Conservation (phyloP, 1,140 invertebrate genomes). For the Calliopsis andreniformis region DNA sequence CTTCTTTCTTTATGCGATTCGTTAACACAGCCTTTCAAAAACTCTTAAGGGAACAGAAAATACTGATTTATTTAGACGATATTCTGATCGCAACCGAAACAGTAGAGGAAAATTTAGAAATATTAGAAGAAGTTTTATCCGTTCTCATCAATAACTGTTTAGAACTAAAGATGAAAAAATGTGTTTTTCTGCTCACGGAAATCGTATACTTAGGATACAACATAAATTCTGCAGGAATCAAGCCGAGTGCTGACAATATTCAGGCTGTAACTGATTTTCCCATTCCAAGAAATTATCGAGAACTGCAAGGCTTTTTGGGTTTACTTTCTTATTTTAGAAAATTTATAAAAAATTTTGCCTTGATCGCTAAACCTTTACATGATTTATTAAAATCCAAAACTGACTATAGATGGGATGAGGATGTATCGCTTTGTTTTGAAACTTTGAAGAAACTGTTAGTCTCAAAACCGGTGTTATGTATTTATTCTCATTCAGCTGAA, state of each 20-base stretch:
- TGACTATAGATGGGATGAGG: slow-evolving; percentile 52
- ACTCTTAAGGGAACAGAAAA: background rate
- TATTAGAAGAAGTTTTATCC: slow-evolving; percentile 8
- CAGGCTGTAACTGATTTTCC: slow-evolving; percentile 69
- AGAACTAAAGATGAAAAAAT: slow-evolving; percentile 74
- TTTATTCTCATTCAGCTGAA: background rate
- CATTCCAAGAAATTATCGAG: slow-evolving; percentile 49
- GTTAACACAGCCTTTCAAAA: background rate
- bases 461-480: background rate
- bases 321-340: slow-evolving; percentile 71
- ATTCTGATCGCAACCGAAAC: slow-evolving; percentile 2
- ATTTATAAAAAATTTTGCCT: slow-evolving; percentile 68
- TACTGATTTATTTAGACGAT: slow-evolving; percentile 27
- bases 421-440: slow-evolving; percentile 13
- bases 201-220: slow-evolving; percentile 72
- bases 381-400: slow-evolving; percentile 63
- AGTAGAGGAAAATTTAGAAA: slow-evolving; percentile 6
- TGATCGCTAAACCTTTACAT: slow-evolving; percentile 69
- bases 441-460: background rate
- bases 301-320: slow-evolving; percentile 73
- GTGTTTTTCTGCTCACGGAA: slow-evolving; percentile 63
- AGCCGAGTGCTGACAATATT: slow-evolving; percentile 62
- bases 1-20: background rate
- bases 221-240: slow-evolving; percentile 59
- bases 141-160: slow-evolving; percentile 68